Evolutionary conservation across 2,888 invertebrate genomes (phyloP).

Genomic region (Ichneumoninae sp.): DNA sequence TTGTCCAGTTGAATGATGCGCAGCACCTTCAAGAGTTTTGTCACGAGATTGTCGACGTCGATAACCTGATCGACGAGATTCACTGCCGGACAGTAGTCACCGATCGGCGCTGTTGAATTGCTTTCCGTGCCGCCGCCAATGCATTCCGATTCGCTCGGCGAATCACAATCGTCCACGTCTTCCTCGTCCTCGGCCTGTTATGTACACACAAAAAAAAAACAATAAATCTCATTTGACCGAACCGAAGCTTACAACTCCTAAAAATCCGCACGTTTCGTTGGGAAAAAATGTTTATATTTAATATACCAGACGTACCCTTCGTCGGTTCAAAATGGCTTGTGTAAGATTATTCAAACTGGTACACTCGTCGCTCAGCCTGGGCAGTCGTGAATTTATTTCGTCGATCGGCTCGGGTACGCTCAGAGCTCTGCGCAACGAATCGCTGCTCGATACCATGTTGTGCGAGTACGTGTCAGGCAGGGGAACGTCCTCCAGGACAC

Average conservation of each 20-base stretch:
- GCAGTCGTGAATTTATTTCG: conserved; percentile 74
- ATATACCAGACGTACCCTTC: conserved; percentile 80
- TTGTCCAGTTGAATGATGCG: conserved; percentile 91
- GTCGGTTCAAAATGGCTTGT: conserved; percentile 90
- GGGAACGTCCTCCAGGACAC: conserved; percentile 88
- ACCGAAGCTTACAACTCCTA: not conserved
- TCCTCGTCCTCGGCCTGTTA: conserved; percentile 81
- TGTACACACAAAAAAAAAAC: conserved; percentile 3
- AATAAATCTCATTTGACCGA: not conserved
- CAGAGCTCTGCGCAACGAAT: conserved; percentile 82
- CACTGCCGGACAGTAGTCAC: conserved; percentile 86
- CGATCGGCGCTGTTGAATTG: conserved; percentile 78
- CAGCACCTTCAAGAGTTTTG: conserved; percentile 89
- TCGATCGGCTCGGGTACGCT: conserved; percentile 81
- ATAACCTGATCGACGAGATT: conserved; percentile 90
- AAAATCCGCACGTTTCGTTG: not conserved
- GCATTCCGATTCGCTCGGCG: conserved; percentile 83
- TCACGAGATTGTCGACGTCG: conserved; percentile 90
- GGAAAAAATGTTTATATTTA: not conserved
- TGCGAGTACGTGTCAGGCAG: conserved; percentile 88
- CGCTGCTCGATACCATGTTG: conserved; percentile 88
- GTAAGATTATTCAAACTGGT: conserved; percentile 89
- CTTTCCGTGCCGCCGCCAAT: conserved; percentile 81
- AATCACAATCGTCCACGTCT: conserved; percentile 80
- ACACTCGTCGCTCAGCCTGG: conserved; percentile 86